Conservation (phyloP, 53 echinoderm and acorn worm species). For the Temnopleurus reevesii region DNA sequence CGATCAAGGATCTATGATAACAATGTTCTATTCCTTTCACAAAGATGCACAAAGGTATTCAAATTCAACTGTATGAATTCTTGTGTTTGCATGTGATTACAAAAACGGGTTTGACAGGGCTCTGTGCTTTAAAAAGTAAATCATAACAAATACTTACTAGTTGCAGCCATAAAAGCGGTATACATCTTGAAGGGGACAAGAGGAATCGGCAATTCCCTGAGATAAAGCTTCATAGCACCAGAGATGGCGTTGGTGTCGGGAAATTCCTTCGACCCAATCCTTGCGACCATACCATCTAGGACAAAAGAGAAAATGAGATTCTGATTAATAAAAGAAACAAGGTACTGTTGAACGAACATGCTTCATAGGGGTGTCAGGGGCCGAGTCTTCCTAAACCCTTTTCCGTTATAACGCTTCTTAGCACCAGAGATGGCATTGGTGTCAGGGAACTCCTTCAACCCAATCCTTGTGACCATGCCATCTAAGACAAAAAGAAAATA, state of each 20-base stretch:
- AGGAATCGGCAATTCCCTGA: constrained; percentile 95
- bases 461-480: constrained; percentile 83
- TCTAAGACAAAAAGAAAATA: constrained; percentile 58
- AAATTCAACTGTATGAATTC: no score
- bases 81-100: no score
- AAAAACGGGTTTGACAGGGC: no score
- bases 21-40: no score
- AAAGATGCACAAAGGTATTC: no score
- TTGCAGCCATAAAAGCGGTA: constrained; percentile 85
- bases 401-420: constrained; percentile 89
- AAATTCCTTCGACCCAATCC: constrained; percentile 82
- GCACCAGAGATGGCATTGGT: constrained; percentile 91
- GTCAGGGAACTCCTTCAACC: constrained; percentile 82
- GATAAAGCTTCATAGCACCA: constrained; percentile 92
- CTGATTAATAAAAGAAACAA: no score
- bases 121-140: background rate
- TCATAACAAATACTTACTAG: constrained; percentile 71
- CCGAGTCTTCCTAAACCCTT: no score
- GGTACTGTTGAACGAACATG: no score
- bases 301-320: background rate
- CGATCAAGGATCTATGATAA: no score
- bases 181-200: constrained; percentile 96
- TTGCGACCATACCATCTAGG: constrained; percentile 85
- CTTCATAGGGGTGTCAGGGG: no score
- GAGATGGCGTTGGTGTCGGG: constrained; percentile 92